Evolutionary conservation across 2,113 vertebrate genomes (phyloP).

Genomic region (Psettodes erumei): DNA sequence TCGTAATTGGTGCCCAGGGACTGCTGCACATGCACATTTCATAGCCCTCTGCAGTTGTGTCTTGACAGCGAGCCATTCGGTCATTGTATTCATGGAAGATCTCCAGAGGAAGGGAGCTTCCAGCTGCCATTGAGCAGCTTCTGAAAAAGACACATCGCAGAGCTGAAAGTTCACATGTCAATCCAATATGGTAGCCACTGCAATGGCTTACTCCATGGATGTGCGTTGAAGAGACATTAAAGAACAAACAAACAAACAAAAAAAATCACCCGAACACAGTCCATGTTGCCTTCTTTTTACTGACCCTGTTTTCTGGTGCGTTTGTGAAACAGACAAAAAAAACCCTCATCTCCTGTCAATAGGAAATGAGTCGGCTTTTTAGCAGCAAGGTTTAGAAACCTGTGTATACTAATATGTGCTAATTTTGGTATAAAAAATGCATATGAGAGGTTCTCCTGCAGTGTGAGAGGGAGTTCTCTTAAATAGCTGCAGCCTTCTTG

Average conservation of each 20-base stretch:
- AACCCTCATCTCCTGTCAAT: too few species aligned
- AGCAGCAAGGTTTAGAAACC: too few species aligned
- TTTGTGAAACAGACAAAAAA: too few species aligned
- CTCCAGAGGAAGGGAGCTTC: constrained; percentile 30
- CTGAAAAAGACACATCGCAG: neutral
- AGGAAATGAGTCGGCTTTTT: too few species aligned
- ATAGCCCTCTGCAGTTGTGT: constrained; percentile 32
- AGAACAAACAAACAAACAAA: too few species aligned
- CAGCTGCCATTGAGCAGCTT: constrained; percentile 9
- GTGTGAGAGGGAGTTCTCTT: neutral
- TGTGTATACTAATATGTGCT: too few species aligned
- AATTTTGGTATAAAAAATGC: too few species aligned
- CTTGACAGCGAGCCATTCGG: constrained; percentile 29
- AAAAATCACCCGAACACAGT: too few species aligned
- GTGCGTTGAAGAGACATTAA: neutral
- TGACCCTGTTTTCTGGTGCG: too few species aligned
- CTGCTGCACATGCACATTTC: constrained; percentile 1
- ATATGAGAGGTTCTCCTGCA: neutral
- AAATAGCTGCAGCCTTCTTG: neutral
- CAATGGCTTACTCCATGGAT: neutral
- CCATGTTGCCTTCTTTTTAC: too few species aligned
- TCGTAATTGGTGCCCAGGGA: constrained; percentile 30
- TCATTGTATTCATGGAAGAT: constrained; percentile 27
- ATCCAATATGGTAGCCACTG: neutral
- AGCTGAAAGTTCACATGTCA: constrained; percentile 17